A percentile compares a stretch with the other conserved stretches of the same genome.
Conservation (phyloP, 2,888 invertebrate genomes). For the Pyrocoelia pectoralis region DNA sequence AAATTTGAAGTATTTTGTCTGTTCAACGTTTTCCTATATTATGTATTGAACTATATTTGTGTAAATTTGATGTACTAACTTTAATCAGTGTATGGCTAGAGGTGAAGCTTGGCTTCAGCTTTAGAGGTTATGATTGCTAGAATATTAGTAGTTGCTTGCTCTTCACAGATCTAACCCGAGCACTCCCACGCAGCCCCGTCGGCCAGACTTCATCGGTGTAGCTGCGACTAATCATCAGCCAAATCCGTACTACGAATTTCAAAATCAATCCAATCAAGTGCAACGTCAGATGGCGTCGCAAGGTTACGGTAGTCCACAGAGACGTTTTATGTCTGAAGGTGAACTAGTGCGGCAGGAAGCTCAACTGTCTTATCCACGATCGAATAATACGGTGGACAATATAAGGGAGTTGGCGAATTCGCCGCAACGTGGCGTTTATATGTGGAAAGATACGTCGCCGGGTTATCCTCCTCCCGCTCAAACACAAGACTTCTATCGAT, state of each 20-base stretch:
- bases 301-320: conserved; percentile 47
- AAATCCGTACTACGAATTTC: conserved; percentile 56
- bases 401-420: conserved; percentile 88
- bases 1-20: too few species aligned
- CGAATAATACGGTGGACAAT: conserved; percentile 83
- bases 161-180: conserved; percentile 87
- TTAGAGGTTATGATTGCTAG: conserved; percentile 42
- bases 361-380: conserved; percentile 69
- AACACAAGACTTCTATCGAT: conserved; percentile 59
- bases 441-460: conserved; percentile 82
- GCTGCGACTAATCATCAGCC: conserved; percentile 41
- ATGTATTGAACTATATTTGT: too few species aligned
- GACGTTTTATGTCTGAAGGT: conserved; percentile 78
- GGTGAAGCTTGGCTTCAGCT: conserved; percentile 26
- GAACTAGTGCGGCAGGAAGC: conserved; percentile 75
- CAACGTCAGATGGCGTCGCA: conserved; percentile 54
- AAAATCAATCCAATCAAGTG: conserved; percentile 53
- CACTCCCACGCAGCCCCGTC: conserved; percentile 88
- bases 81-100: not conserved
- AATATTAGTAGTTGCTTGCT: conserved; percentile 49
- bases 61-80: too few species aligned
- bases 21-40: too few species aligned
- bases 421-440: conserved; percentile 82
- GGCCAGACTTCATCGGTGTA: conserved; percentile 88
- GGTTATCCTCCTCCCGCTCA: conserved; percentile 64